These are phyloP conservation scores for Festucalex cinctus DNA, from an alignment of 2,113 vertebrate species.

Conservation along the genomic window DNA sequence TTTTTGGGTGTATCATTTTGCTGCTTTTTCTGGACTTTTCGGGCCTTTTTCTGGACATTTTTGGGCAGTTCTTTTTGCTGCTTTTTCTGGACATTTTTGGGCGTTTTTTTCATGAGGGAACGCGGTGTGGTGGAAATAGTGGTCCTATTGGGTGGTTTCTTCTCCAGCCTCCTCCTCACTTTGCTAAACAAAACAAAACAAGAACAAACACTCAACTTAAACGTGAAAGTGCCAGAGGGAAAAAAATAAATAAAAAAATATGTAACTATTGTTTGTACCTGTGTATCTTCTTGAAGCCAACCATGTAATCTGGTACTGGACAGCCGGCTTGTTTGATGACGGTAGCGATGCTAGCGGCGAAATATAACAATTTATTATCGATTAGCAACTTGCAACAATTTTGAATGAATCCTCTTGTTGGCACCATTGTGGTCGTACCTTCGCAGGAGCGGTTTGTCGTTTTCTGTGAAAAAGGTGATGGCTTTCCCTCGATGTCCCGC, in stretches of 20 bases:
- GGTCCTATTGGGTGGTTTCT: conserved; percentile 83
- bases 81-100: conserved; percentile 21
- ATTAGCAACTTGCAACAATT: conserved; percentile 1
- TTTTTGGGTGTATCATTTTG: neutral
- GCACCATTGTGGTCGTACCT: conserved; percentile 70
- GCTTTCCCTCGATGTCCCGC: conserved; percentile 89
- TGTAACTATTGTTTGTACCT: conserved; percentile 68
- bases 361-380: neutral
- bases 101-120: conserved; percentile 75
- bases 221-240: neutral
- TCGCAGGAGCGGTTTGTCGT: conserved; percentile 90
- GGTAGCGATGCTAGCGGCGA: conserved; percentile 78
- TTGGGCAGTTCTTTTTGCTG: too few species aligned
- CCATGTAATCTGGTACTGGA: conserved; percentile 93
- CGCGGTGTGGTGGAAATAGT: conserved; percentile 86
- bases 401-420: neutral
- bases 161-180: conserved; percentile 84
- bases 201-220: neutral
- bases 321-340: conserved; percentile 93
- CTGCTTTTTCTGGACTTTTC: conserved; percentile 32
- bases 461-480: conserved; percentile 95
- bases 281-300: conserved; percentile 84
- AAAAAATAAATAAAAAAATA: neutral
- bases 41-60: conserved; percentile 16
- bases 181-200: conserved; percentile 69